Base-by-base conservation (phyloP, 2,797 vertebrate genomes). In the Manis crassicaudata region DNA sequence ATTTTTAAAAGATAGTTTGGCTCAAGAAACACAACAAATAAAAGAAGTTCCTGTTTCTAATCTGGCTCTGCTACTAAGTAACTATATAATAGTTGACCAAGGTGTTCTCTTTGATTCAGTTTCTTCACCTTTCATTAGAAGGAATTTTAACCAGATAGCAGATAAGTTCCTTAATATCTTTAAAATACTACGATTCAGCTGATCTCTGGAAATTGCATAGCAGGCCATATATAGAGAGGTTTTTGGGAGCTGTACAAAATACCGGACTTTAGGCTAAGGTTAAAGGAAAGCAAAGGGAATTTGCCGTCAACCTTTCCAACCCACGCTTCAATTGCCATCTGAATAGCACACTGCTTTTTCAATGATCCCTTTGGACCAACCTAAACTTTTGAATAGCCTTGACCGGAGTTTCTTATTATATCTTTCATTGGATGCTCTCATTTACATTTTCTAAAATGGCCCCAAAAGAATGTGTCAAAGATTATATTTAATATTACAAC, bases 401-500 rank as follows among this genome's bases (percentile, higher is more conserved):
- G 77, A 92, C 37, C 40, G n/a, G 76, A 88, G 58, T 65, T 86
- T 73, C 85, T 96, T 95, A 75, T 84, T 94, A 76, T 82, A 70
- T 12, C 46, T 80, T 79, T 96, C 80, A 92, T 25, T 92, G 52
- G 12, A 43, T 90, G 17, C 79, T 94, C 89, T 93, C 52, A 90
- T 67, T 96, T 84, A 58, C 23, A 82, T 80, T 75, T 88, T 46
- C 32, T 35, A 90, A 94, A 96, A 89, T 70, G 40, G 46, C n/a
- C 83, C 86, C 62, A 32, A 84, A 97, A 92, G 94, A 94, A 79
- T 73, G 20, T 94, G 95, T 68, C 46, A 89, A 93, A 79, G 27
- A 54, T 29, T 81, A 70, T 91, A 95, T 95, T 94, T 86, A 92
- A 95, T 80, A 94, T 88, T 63, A 73, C 23, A 86, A 46, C 32